Base-by-base conservation (phyloP, 2,888 invertebrate genomes). In the Hydrotaea diabolus region DNA sequence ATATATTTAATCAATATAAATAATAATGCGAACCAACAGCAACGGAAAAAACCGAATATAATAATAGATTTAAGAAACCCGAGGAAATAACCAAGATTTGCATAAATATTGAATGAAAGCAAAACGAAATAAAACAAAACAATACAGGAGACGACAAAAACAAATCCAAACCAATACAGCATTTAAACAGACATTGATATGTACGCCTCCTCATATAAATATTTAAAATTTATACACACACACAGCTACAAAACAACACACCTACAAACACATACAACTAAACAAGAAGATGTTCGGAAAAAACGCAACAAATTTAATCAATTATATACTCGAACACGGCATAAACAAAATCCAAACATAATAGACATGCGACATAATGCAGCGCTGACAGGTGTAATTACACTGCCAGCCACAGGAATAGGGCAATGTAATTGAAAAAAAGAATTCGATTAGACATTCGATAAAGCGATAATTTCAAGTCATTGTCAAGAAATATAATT, bases 241-340 rank as follows among this genome's bases (percentile, higher is more conserved):
- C 31, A n/a, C n/a, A n/a, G n/a, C n/a, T n/a, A n/a, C n/a, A n/a
- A n/a, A n/a, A n/a, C n/a, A n/a, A n/a, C n/a, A n/a, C n/a, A n/a
- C n/a, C n/a, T 11, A 43, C 13, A 43, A 43, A 43, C 36, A 36
- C 39, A 13, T 49, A 1, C 4, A n/a, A n/a, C 15, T 49, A 13
- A 2, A 43, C 15, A 49, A n/a, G 2, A 7, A 49, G n/a, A 49
- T 2, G 49, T n/a, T 7, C 9, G 9, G 43, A 9, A 49, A 49
- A 31, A 4, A 57, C 23, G 7, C 66, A 62, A 43, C 19, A 49
- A 77, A 66, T 43, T 73, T 57, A 72, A 75, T 74, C 46, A 73
- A 73, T 76, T 59, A 59, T 11, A 13, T 11, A n/a, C n/a, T n/a
- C n/a, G n/a, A n/a, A n/a, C n/a, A n/a, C n/a, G n/a, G n/a, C n/a